Evolutionary conservation across 2,113 vertebrate genomes (phyloP), one percentile per base, ranked within the genome.

Genomic region (Sceloporus undulatus): DNA sequence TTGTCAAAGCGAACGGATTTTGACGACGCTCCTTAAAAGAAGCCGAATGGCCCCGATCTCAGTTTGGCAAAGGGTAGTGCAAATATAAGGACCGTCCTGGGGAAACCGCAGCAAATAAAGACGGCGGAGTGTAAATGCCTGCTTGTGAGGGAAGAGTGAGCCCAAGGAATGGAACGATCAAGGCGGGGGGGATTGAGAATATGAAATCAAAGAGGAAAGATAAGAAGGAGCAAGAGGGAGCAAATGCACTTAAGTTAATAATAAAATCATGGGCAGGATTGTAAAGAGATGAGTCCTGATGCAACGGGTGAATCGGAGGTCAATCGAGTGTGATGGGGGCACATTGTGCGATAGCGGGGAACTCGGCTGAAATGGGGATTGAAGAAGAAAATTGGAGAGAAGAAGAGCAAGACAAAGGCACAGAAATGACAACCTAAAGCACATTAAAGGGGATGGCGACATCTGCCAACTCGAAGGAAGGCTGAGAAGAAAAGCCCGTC

Each of bases 241-340:
- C 66, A 29, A 71, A 34, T 56, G 77, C 85, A 87, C 66, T 80
- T 79, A 52, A 73, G 85, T 80, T 80, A 87, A 87, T 80, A 73
- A 87, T 87, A 71, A 87, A 87, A 80, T 80, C 48, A 80, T 71
- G 85, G 85, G 3, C 9, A 40, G 25, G 34, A 87, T 59, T 87
- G 85, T 38, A 56, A 68, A 40, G 52, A 19, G 66, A 87, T 10
- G 65, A 79, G 73, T n/a, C 23, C 34, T 73, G 85, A 87, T 79
- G 77, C 77, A 73, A 71, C 29, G 65, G 85, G 42, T 87, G 85
- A 73, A 87, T 80, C 48, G 19, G 77, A 38, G 14, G 85, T 79
- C 85, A 14, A 52, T 68, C 27, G 16, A 86, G 23, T 25, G 8
- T 23, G 19, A 79, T 34, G 68, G 70, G 56, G 7, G 48, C 77